These are phyloP conservation scores for Habroteleia sp. DNA, from an alignment of 2,888 invertebrate species.

Conservation along the genomic window DNA sequence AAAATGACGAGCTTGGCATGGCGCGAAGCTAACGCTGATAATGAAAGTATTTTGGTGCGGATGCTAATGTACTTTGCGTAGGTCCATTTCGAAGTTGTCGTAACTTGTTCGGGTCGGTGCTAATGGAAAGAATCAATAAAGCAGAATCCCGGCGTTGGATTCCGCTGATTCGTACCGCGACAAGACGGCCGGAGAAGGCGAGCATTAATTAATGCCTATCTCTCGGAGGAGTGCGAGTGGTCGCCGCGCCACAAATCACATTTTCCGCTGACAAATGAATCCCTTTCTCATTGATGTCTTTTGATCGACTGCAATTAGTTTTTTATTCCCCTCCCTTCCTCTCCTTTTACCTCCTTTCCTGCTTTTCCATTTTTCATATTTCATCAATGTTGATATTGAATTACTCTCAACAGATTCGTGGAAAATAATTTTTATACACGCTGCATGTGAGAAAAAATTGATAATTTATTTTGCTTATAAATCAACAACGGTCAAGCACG, in stretches of 20 bases:
- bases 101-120: conserved; percentile 55
- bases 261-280: conserved; percentile 49
- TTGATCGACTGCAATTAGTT: conserved; percentile 25
- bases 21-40: too few relatives aligned
- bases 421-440: too few relatives aligned
- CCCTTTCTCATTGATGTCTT: conserved; percentile 11
- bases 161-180: conserved; percentile 45
- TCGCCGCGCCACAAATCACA: conserved; percentile 38
- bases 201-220: conserved; percentile 60
- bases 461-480: too few relatives aligned
- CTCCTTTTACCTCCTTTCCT: too few relatives aligned
- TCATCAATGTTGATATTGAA: too few relatives aligned
- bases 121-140: conserved; percentile 65
- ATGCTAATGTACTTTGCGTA: conserved; percentile 48
- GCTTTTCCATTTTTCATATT: too few relatives aligned
- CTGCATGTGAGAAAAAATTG: too few relatives aligned
- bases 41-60: conserved; percentile 16
- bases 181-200: conserved; percentile 35
- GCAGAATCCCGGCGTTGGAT: conserved; percentile 61
- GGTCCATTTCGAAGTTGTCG: conserved; percentile 49
- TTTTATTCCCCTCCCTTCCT: neutral
- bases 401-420: too few relatives aligned
- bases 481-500: too few relatives aligned
- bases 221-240: conserved; percentile 8
- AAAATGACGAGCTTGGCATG: neutral